Evolutionary conservation across 2,113 vertebrate species (phyloP).

Genomic region (Catharus minimus): DNA sequence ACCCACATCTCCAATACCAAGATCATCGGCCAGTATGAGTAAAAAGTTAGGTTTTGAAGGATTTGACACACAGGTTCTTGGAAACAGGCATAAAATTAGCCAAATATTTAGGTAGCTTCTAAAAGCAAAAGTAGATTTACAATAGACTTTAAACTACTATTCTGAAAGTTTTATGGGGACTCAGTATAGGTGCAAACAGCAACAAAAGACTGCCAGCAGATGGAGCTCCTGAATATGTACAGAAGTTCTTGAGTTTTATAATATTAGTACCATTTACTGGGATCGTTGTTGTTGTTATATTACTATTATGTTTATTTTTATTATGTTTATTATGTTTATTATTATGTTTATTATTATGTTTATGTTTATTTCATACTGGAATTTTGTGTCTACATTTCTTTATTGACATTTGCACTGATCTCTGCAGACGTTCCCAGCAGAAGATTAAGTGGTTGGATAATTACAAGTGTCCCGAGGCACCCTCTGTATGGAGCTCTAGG

Average conservation of each 20-base stretch:
- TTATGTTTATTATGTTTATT: neutral
- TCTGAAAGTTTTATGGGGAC: neutral
- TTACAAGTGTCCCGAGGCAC: neutral
- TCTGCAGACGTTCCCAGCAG: neutral
- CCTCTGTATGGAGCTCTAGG: too few species aligned
- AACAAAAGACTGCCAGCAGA: neutral
- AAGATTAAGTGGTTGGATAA: neutral
- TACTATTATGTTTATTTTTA: neutral
- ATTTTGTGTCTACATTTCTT: neutral
- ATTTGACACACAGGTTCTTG: neutral
- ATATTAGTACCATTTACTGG: neutral
- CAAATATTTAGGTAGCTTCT: neutral
- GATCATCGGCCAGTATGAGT: slow-evolving; percentile 83
- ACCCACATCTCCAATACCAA: slow-evolving; percentile 87
- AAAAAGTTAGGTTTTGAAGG: slow-evolving; percentile 80
- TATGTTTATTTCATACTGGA: neutral
- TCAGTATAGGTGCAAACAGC: neutral
- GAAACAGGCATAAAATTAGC: neutral
- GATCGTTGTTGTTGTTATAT: neutral
- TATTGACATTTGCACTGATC: neutral
- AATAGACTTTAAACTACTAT: neutral
- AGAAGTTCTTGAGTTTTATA: neutral
- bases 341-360: neutral
- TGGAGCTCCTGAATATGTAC: neutral
- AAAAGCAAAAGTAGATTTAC: neutral